Conservation (phyloP, 2,888 invertebrate genomes). For the Lypha dubia region DNA sequence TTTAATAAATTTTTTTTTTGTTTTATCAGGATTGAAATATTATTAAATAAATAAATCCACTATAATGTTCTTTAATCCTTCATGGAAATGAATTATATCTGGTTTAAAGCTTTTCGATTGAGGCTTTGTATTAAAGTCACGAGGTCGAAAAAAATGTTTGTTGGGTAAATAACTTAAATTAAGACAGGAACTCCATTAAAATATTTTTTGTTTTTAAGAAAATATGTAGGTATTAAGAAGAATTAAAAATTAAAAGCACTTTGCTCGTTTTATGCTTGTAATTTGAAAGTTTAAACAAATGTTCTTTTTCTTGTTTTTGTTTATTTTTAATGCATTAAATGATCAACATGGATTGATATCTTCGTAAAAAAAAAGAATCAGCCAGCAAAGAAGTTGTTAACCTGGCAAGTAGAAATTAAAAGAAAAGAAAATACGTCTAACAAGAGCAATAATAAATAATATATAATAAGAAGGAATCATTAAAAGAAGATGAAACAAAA, state of each 20-base stretch:
- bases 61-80: no score
- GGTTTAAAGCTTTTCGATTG: no score
- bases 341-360: constrained; percentile 51
- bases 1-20: no score
- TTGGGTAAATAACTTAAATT: not conserved
- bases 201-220: constrained; percentile 3
- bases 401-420: constrained; percentile 50
- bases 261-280: not conserved
- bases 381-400: constrained; percentile 51
- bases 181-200: constrained; percentile 10
- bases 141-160: no score
- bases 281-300: not conserved
- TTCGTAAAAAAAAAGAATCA: not conserved
- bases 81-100: no score
- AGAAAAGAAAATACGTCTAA: constrained; percentile 36
- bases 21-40: no score
- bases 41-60: no score
- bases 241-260: not conserved
- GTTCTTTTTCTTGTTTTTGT: constrained; percentile 6
- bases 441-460: not conserved
- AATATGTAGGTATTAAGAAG: not conserved
- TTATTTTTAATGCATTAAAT: constrained; percentile 26
- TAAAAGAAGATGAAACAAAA: constrained; percentile 49
- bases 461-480: not conserved
- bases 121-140: no score